Conservation (phyloP, 92 coral and sea anemone species). For the Diadumene lineata region DNA sequence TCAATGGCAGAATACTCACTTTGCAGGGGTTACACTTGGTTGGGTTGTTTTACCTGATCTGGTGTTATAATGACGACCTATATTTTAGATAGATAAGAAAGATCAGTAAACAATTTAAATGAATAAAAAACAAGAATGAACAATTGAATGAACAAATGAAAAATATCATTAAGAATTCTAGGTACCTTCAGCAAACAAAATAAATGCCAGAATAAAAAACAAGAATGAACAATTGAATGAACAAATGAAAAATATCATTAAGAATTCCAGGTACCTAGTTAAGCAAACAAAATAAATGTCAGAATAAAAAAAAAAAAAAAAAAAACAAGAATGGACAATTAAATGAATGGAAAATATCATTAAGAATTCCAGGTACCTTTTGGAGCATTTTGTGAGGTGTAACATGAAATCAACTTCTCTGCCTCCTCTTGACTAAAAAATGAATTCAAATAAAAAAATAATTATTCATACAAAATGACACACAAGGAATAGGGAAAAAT, state of each 20-base stretch:
- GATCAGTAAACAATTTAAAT: no score
- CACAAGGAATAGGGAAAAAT: neutral
- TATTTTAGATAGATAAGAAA: neutral
- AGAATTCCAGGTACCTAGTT: no score
- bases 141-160: neutral
- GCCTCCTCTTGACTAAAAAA: slow-evolving; percentile 1
- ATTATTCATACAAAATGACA: neutral
- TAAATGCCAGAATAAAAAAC: neutral
- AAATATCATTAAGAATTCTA: no score
- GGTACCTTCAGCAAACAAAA: neutral
- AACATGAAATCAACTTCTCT: neutral
- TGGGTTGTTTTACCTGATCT: slow-evolving; percentile 13
- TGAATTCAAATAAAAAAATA: neutral
- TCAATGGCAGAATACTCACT: slow-evolving; percentile 27
- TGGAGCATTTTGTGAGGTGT: neutral
- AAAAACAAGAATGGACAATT: neutral
- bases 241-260: no score
- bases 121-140: neutral
- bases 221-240: neutral
- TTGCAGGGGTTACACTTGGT: slow-evolving; percentile 25
- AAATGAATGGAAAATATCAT: no score
- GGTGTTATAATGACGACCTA: slow-evolving; percentile 19
- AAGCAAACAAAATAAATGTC: no score
- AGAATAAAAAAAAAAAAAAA: neutral
- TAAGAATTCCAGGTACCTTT: no score